Conservation (phyloP, 2,888 invertebrate genomes). For the Bursaphelenchus okinawaensis region DNA sequence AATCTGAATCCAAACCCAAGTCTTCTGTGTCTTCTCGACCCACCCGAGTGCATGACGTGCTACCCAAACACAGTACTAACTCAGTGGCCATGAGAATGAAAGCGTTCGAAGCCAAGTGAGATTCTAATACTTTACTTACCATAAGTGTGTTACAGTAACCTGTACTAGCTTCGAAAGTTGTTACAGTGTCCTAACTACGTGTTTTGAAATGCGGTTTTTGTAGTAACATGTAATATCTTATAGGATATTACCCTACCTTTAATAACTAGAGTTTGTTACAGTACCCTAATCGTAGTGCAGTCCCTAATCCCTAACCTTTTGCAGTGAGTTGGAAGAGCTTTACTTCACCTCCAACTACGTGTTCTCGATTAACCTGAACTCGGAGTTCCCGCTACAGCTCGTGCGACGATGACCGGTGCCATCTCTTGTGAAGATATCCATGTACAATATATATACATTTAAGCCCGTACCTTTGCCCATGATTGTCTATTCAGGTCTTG, state of each 20-base stretch:
- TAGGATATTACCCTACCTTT: too few species aligned
- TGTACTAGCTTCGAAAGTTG: too few species aligned
- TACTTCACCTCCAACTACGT: background rate
- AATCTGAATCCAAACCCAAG: background rate
- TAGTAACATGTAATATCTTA: too few species aligned
- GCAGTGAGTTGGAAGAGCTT: background rate
- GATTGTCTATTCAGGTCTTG: background rate
- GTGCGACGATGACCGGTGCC: background rate
- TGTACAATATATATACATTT: background rate
- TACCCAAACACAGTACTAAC: background rate
- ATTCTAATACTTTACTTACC: too few species aligned
- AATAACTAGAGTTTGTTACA: too few species aligned
- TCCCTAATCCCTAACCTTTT: too few species aligned
- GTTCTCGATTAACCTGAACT: background rate
- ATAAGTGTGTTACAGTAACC: too few species aligned
- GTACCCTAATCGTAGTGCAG: too few species aligned
- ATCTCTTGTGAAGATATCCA: background rate
- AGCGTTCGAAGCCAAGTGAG: background rate
- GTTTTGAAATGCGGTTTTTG: too few species aligned
- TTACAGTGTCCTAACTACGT: too few species aligned
- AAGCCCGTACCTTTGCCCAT: background rate
- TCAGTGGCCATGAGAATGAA: background rate
- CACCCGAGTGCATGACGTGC: background rate
- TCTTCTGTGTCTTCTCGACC: background rate
- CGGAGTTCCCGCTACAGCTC: background rate